Evolutionary conservation across 2,113 vertebrate genomes (phyloP), one percentile per base, ranked within the genome.

Genomic region (Chaenogobius annularis): DNA sequence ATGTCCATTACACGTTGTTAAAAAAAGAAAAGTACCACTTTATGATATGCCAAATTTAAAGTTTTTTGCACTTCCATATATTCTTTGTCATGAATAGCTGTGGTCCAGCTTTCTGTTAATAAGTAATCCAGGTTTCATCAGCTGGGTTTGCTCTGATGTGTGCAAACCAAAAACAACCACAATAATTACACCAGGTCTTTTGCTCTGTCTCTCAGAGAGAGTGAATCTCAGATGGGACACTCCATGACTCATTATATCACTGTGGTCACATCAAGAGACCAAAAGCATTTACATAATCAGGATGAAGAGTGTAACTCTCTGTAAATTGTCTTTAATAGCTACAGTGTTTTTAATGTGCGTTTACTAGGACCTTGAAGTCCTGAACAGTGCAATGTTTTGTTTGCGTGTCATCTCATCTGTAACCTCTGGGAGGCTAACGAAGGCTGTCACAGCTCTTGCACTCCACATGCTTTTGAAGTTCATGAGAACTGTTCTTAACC

Each of bases 111-210:
- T 19, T 55, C 23, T 10, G 5, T 74, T 66, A 46, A 14, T 1
- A 47, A n/a, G 43, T 62, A 78, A 37, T 20, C 71, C 37, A 35
- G 2, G 44, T 68, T 68, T 65, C 66, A 70, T 68, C 40, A 56
- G 6, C 52, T 40, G 59, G 59, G 19, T 7, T 56, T 76, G 43
- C n/a, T 56, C 58, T 58, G 31, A 79, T 74, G 55, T 69, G 55
- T 59, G 52, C 74, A 73, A 82, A 31, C 58, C 54, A 63, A 66
- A 70, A 54, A 47, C 72, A 72, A 83, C 75, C 69, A 68, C 69
- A 83, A 54, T 67, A 79, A 77, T 85, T 64, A 70, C 61, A 74
- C 48, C 37, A 40, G 37, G 5, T 40, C 37, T 40, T 40, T 40
- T 1, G 44, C 63, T 17, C 50, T 55, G 15, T 61, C n/a, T 66